Conservation (phyloP, 2,113 vertebrate genomes). For the Spea bombifrons region DNA sequence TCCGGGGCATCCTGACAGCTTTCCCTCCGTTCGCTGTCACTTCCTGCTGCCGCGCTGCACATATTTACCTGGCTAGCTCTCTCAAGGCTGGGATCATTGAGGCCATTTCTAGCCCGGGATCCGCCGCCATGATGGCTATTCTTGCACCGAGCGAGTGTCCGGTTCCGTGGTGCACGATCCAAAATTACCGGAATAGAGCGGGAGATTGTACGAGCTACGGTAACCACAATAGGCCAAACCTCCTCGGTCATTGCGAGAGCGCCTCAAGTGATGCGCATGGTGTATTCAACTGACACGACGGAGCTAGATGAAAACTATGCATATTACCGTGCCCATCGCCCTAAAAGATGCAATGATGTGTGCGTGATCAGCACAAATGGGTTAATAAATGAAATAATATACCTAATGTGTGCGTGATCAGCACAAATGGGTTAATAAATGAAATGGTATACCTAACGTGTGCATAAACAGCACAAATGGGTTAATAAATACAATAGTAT, state of each 20-base stretch:
- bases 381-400: background rate
- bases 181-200: background rate
- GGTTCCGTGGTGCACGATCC: background rate
- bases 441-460: background rate
- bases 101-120: slow-evolving; percentile 85
- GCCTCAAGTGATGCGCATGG: background rate
- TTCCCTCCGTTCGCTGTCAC: background rate
- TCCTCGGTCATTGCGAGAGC: background rate
- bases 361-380: too few relatives aligned
- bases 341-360: too few relatives aligned
- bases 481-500: too few relatives aligned
- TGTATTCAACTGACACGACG: background rate
- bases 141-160: background rate
- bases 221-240: slow-evolving; percentile 48
- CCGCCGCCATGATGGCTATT: slow-evolving; percentile 63
- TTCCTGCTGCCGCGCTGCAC: background rate
- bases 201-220: slow-evolving; percentile 40
- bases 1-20: background rate
- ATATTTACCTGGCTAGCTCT: slow-evolving; percentile 81
- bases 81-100: slow-evolving; percentile 93
- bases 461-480: too few relatives aligned
- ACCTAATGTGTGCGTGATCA: too few relatives aligned
- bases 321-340: too few relatives aligned
- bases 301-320: too few relatives aligned
- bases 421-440: background rate